A percentile compares a stretch with the other conserved stretches of the same genome.
These are phyloP conservation scores for Myzus persicae DNA, from an alignment of 1,140 invertebrate genomes.

Conservation along the genomic window DNA sequence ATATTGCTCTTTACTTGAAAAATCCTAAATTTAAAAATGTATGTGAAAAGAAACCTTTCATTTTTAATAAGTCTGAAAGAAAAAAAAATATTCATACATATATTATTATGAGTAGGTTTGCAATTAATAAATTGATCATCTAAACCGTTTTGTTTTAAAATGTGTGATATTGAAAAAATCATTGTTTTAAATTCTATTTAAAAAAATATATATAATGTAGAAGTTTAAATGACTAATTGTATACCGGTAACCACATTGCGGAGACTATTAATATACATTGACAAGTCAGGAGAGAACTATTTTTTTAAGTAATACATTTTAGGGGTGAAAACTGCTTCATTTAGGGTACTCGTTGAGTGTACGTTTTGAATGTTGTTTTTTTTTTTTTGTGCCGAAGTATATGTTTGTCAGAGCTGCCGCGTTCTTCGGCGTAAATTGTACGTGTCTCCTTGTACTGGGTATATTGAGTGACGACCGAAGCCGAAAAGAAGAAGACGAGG, in stretches of 20 bases:
- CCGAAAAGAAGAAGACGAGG: neutral
- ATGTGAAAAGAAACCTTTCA: neutral
- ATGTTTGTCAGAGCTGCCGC: neutral
- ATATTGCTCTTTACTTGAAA: neutral
- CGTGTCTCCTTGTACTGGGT: slow-evolving; percentile 51
- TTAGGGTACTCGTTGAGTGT: neutral
- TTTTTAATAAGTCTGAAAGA: neutral
- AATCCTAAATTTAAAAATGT: neutral
- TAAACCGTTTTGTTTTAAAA: neutral
- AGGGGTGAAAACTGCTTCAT: neutral
- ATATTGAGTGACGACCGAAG: slow-evolving; percentile 37
- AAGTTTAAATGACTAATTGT: neutral
- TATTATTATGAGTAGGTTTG: neutral
- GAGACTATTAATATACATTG: neutral
- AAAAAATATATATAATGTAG: neutral
- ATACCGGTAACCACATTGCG: neutral
- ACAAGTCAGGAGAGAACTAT: neutral
- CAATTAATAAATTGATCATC: neutral
- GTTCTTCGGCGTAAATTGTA: slow-evolving; percentile 49
- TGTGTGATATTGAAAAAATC: neutral
- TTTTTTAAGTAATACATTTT: neutral
- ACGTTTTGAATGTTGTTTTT: neutral
- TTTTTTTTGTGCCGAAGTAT: neutral
- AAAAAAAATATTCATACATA: neutral
- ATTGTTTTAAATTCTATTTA: neutral